phyloP scores from a whole-genome alignment of 2,113 vertebrate species.

The Oryzias celebensis region DNA sequence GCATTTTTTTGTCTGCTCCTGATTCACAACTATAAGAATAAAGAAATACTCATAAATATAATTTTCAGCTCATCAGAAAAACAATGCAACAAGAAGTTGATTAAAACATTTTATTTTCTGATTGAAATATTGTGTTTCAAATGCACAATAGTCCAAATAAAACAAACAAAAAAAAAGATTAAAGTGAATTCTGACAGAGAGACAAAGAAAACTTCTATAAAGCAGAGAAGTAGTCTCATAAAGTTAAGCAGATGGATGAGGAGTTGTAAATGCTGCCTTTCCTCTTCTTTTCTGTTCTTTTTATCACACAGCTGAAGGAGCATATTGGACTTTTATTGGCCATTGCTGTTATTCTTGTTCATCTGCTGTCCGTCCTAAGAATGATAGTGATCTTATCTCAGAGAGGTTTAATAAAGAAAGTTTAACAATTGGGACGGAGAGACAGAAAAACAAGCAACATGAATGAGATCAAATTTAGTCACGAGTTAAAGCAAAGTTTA shows the following conservation, averaged over 20 bases:
- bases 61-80: too few relatives aligned
- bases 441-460: not conserved
- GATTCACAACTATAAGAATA: too few relatives aligned
- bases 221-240: not conserved
- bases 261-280: slow-evolving; percentile 1
- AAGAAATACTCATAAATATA: too few relatives aligned
- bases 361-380: slow-evolving; percentile 28
- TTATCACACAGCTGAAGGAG: slow-evolving; percentile 41
- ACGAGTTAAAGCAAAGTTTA: too few relatives aligned
- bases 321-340: slow-evolving; percentile 42
- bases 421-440: not conserved
- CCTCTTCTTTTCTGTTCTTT: slow-evolving; percentile 17
- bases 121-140: too few relatives aligned
- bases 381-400: not conserved
- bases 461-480: not conserved
- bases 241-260: not conserved
- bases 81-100: too few relatives aligned
- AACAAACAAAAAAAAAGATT: too few relatives aligned
- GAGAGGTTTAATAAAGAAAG: not conserved
- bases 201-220: not conserved
- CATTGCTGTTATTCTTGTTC: slow-evolving; percentile 34
- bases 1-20: too few relatives aligned
- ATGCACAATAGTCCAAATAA: too few relatives aligned
- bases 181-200: not conserved
- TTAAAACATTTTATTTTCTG: too few relatives aligned